Evolutionary conservation across 37 sponge, comb jelly and placozoan species (phyloP).

Genomic region (Aplysina aerophoba): DNA sequence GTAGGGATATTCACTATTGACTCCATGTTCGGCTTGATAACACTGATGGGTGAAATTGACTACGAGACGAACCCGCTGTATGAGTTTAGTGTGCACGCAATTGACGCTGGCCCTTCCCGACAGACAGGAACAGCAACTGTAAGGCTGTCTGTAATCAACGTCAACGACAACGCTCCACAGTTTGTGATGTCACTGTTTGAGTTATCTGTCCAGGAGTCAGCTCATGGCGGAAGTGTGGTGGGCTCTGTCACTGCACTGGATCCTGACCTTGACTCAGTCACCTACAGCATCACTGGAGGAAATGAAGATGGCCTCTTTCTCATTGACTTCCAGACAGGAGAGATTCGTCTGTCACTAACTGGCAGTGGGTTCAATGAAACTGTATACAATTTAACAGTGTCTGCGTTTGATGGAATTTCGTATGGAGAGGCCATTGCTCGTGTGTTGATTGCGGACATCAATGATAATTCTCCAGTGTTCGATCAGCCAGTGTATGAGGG

Average conservation of each 20-base stretch:
- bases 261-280: slow-evolving; percentile 35
- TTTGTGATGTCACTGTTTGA: slow-evolving; percentile 20
- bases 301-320: slow-evolving; percentile 43
- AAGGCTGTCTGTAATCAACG: slow-evolving; percentile 31
- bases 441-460: slow-evolving; percentile 57
- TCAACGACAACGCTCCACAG: slow-evolving; percentile 65
- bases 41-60: not conserved
- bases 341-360: slow-evolving; percentile 6
- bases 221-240: slow-evolving; percentile 23
- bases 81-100: slow-evolving; percentile 32
- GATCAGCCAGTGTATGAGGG: not conserved
- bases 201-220: slow-evolving; percentile 46
- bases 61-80: slow-evolving; percentile 27
- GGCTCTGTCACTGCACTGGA: slow-evolving; percentile 56
- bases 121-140: slow-evolving; percentile 18
- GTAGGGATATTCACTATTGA: slow-evolving; percentile 46
- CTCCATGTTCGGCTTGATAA: slow-evolving; percentile 18
- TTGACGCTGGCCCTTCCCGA: slow-evolving; percentile 35
- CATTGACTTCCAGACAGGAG: slow-evolving; percentile 37
- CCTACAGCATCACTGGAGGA: slow-evolving; percentile 39
- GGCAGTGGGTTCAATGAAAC: not conserved
- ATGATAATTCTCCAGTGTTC: slow-evolving; percentile 63
- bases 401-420: slow-evolving; percentile 42
- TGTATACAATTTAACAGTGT: slow-evolving; percentile 53
- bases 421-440: not conserved